phyloP scores from a whole-genome alignment of 1,140 invertebrate species.

The Gryon sp. region DNA sequence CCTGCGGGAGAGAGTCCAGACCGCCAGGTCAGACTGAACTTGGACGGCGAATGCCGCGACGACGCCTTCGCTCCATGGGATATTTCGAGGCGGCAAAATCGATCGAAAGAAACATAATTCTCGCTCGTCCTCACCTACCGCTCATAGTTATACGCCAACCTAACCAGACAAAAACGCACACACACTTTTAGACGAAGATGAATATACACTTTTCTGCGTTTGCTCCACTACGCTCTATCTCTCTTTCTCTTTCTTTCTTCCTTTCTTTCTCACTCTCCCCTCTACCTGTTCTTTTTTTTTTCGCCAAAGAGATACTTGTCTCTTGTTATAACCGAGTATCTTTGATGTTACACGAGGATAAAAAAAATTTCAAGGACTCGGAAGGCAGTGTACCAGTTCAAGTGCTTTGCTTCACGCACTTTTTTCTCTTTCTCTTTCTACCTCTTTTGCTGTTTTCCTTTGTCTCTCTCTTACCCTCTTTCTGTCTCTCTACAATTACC shows the following conservation, averaged over 20 bases:
- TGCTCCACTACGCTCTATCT: too few species aligned
- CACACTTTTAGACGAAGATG: too few species aligned
- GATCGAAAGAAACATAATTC: slow-evolving; percentile 56
- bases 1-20: not conserved
- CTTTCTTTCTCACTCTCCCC: not conserved
- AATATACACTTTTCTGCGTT: too few species aligned
- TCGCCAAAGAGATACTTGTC: slow-evolving; percentile 10
- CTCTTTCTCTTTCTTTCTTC: too few species aligned
- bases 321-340: slow-evolving; percentile 18
- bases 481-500: too few species aligned
- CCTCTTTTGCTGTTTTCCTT: too few species aligned
- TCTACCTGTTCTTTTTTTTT: too few species aligned
- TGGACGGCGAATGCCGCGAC: slow-evolving; percentile 49
- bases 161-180: too few species aligned
- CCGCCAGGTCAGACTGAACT: slow-evolving; percentile 35
- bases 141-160: not conserved
- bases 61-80: slow-evolving; percentile 55
- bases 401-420: too few species aligned
- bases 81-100: slow-evolving; percentile 62
- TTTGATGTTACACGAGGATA: slow-evolving; percentile 15
- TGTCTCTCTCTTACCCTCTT: too few species aligned
- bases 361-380: slow-evolving; percentile 25
- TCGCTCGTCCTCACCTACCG: slow-evolving; percentile 37
- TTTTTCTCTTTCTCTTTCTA: too few species aligned
- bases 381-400: too few species aligned